These are phyloP conservation scores for Hetaerina americana DNA, from an alignment of 1,140 invertebrate genomes.

Conservation along the genomic window DNA sequence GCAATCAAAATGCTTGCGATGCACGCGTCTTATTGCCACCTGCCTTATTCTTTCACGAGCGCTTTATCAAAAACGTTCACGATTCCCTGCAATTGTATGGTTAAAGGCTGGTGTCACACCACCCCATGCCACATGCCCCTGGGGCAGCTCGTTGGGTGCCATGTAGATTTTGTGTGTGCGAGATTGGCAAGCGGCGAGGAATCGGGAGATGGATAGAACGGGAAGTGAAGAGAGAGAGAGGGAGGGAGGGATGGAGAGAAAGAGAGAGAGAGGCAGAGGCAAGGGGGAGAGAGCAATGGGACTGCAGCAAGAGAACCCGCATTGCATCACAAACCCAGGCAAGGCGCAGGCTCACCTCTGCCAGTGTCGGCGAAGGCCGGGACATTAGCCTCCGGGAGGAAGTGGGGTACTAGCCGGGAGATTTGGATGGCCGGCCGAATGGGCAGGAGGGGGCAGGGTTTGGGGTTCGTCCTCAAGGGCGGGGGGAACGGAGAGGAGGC, in stretches of 20 bases:
- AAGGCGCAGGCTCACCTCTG: neutral
- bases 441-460: neutral
- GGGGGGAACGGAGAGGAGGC: no score
- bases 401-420: neutral
- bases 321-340: neutral
- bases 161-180: no score
- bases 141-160: no score
- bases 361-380: no score
- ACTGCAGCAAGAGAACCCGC: neutral
- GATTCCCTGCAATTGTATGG: no score
- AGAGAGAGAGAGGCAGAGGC: neutral
- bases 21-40: no score
- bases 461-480: no score
- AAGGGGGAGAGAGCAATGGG: neutral
- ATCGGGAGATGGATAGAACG: neutral
- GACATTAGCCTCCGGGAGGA: neutral
- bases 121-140: no score
- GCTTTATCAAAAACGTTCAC: no score
- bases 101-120: no score
- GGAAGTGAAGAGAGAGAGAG: neutral
- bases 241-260: neutral
- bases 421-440: neutral
- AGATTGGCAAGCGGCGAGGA: neutral
- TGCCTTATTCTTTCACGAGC: no score
- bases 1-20: no score